Evolutionary conservation across 2,888 invertebrate species (phyloP).

Genomic region (Drosophila histrio): DNA sequence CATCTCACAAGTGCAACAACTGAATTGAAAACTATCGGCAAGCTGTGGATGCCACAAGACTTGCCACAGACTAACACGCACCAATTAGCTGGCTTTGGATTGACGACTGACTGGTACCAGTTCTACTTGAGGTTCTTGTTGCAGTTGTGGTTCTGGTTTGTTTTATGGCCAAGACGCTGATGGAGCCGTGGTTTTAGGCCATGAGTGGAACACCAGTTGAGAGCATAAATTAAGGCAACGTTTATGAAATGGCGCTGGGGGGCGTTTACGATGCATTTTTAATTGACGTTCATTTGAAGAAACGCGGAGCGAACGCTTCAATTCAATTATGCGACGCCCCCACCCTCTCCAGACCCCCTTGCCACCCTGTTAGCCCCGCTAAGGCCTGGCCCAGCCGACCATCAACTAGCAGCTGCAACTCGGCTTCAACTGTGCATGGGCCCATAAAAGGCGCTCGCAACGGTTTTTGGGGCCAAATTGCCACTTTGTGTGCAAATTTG

Average conservation of each 20-base stretch:
- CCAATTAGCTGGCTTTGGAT: conserved; percentile 37
- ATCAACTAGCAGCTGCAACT: conserved; percentile 30
- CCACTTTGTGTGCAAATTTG: conserved; percentile 82
- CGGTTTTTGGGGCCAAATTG: conserved; percentile 77
- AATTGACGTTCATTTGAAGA: conserved; percentile 79
- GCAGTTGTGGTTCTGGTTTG: conserved; percentile 59
- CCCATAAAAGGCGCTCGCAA: conserved; percentile 77
- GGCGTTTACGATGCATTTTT: conserved; percentile 79
- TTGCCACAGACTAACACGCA: conserved; percentile 13
- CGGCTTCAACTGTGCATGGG: conserved; percentile 19
- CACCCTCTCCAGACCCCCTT: neutral
- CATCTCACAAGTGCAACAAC: conserved; percentile 37
- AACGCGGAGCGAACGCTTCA: conserved; percentile 71
- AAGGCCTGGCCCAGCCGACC: neutral
- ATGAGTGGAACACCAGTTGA: conserved; percentile 27
- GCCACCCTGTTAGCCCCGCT: neutral
- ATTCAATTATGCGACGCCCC: conserved; percentile 71
- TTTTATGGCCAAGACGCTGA: conserved; percentile 61
- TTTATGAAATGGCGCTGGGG: conserved; percentile 78
- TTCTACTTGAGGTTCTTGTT: conserved; percentile 53
- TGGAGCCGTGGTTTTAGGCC: conserved; percentile 6
- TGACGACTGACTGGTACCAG: conserved; percentile 22
- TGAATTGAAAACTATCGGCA: conserved; percentile 23
- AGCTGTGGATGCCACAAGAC: conserved; percentile 16
- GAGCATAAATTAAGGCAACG: conserved; percentile 70